Evolutionary conservation across 2,113 vertebrate species (phyloP), one percentile per base, ranked within the genome.

Genomic region (Phalacrocorax carbo): DNA sequence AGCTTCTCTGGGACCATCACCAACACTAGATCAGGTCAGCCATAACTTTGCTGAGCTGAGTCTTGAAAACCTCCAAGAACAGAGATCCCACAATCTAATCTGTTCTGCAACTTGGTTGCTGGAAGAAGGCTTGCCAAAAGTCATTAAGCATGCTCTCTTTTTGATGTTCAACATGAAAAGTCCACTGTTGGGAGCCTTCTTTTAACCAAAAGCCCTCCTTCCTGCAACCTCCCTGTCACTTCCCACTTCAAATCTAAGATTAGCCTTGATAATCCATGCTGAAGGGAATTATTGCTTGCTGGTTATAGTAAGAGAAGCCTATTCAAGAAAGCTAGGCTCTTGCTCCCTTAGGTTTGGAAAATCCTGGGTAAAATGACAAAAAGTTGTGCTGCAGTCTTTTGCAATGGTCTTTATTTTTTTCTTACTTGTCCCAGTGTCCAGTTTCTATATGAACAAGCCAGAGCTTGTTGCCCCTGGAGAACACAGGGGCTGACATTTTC

Each of bases 191-290:
- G 15, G 36, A 85, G 10, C 18, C 12, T 66, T 32, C 32, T 68
- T 18, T 75, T 71, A 71, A 29, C 26, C 26, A 51, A 71, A 88
- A 82, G 2, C 10, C 26, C 4, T 90, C 12, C 25, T 88, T 71
- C 25, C 48, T 73, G 7, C 48, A 66, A 51, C 10, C 15, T 73
- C 7, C 4, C 13, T 0, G 0, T 49, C 22, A 58, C 27, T 80
- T 73, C 16, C 26, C 22, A 42, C 32, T 57, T 73, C 42, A 77
- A 86, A 61, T 66, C 70, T 52, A 90, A 86, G 36, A 77, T 82
- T 46, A 81, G 8, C 16, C 23, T 64, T 49, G 26, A 51, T 68
- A 78, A 58, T 69, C 27, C 34, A 44, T 21, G 20, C 42, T 65
- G 65, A 91, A 73, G 29, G 58, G 40, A 71, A 26, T 90, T 52